Evolutionary conservation across 1,140 invertebrate genomes (phyloP).

Genomic region (Mactra quadrangularis): DNA sequence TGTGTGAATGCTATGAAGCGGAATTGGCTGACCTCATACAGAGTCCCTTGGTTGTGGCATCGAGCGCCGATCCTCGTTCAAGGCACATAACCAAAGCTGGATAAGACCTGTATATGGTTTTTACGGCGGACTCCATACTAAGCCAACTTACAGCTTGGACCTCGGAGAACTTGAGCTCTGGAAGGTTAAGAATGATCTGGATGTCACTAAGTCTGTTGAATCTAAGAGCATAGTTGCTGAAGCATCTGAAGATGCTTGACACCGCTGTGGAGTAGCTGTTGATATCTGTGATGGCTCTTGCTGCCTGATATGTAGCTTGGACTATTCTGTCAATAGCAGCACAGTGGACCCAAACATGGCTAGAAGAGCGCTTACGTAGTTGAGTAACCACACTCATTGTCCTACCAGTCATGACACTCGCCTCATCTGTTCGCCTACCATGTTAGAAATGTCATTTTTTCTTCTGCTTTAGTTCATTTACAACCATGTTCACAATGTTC

Average conservation of each 20-base stretch:
- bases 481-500: constrained; percentile 5
- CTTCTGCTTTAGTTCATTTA: constrained; percentile 15
- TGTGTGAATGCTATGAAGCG: constrained; percentile 32
- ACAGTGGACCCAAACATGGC: constrained; percentile 10
- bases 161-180: background rate
- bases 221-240: constrained; percentile 1
- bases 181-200: background rate
- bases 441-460: constrained; percentile 24
- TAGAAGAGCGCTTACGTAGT: constrained; percentile 1
- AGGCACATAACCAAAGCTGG: constrained; percentile 9
- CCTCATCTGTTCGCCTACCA: constrained; percentile 36
- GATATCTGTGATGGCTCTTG: background rate
- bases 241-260: constrained; percentile 9
- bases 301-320: constrained; percentile 21
- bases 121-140: constrained; percentile 9
- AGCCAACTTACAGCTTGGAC: constrained; percentile 15
- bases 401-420: constrained; percentile 12
- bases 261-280: background rate
- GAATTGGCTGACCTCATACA: constrained; percentile 13
- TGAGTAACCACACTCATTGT: background rate
- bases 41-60: constrained; percentile 9
- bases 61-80: constrained; percentile 5
- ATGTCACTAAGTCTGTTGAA: constrained; percentile 18
- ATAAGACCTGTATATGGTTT: constrained; percentile 5
- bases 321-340: constrained; percentile 9